Evolutionary conservation across 1,140 invertebrate genomes (phyloP).

Genomic region (Aphidius ervi): DNA sequence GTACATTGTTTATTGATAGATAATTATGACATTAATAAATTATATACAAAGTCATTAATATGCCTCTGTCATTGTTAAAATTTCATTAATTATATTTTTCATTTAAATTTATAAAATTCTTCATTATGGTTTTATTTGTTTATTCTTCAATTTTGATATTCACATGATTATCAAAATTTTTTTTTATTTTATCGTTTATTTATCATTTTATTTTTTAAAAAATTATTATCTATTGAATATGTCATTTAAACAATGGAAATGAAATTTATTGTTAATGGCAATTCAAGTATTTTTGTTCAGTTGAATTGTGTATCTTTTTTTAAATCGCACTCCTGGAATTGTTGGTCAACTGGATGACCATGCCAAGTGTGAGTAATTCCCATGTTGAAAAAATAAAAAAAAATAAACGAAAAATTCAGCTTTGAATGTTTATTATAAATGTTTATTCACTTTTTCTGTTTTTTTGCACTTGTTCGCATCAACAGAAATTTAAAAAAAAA

Average conservation of each 20-base stretch:
- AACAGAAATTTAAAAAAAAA: too few species aligned
- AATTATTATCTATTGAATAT: conserved; percentile 23
- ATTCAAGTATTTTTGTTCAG: background rate
- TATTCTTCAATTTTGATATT: conserved; percentile 12
- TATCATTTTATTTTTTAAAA: background rate
- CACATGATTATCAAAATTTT: background rate
- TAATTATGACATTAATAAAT: conserved; percentile 53
- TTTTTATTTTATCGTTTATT: conserved; percentile 8
- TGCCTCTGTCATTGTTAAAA: conserved; percentile 25
- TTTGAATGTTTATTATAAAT: conserved; percentile 23
- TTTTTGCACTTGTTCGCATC: background rate
- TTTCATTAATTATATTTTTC: conserved; percentile 10
- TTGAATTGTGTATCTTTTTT: conserved; percentile 26
- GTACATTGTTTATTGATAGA: conserved; percentile 55
- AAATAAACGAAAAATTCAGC: conserved; percentile 32
- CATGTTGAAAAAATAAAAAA: conserved; percentile 31
- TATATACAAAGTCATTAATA: conserved; percentile 51
- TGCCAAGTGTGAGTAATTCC: conserved; percentile 52
- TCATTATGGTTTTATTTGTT: conserved; percentile 16
- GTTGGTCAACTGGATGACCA: conserved; percentile 52
- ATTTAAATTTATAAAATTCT: conserved; percentile 1
- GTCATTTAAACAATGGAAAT: background rate
- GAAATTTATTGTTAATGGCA: too few species aligned
- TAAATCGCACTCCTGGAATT: conserved; percentile 51
- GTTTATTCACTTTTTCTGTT: background rate